These are phyloP conservation scores for Upupa epops DNA, from an alignment of 2,113 vertebrate genomes.

Conservation along the genomic window DNA sequence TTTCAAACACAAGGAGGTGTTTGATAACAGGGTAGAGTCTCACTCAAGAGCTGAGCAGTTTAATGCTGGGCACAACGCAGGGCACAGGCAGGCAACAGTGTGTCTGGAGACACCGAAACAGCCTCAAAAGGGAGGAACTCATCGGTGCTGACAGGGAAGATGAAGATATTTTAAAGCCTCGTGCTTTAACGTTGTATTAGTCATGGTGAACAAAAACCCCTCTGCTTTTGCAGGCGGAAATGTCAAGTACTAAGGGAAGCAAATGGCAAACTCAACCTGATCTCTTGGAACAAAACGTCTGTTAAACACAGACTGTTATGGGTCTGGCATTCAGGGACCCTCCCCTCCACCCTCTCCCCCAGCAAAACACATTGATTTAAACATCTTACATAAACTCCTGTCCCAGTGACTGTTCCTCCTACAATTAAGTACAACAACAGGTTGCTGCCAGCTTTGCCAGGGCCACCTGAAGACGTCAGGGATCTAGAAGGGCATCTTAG, in stretches of 20 bases:
- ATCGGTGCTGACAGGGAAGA: background rate
- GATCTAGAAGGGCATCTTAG: constrained; percentile 77
- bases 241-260: background rate
- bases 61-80: background rate
- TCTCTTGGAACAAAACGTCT: background rate
- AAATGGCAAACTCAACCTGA: background rate
- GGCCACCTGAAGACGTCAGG: constrained; percentile 79
- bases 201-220: background rate
- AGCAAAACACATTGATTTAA: constrained; percentile 1
- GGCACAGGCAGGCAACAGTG: constrained; percentile 46
- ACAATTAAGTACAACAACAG: constrained; percentile 81
- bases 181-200: background rate
- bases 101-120: constrained; percentile 19
- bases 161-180: background rate
- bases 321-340: background rate
- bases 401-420: constrained; percentile 78
- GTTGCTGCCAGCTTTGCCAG: constrained; percentile 79
- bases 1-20: background rate
- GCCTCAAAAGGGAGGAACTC: background rate
- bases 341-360: constrained; percentile 37
- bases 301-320: no score
- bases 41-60: background rate
- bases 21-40: background rate
- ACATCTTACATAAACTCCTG: constrained; percentile 81
- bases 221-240: background rate